Conservation (phyloP, 37 sponge, comb jelly and placozoan species). For the Diacarnus erythraeanus region DNA sequence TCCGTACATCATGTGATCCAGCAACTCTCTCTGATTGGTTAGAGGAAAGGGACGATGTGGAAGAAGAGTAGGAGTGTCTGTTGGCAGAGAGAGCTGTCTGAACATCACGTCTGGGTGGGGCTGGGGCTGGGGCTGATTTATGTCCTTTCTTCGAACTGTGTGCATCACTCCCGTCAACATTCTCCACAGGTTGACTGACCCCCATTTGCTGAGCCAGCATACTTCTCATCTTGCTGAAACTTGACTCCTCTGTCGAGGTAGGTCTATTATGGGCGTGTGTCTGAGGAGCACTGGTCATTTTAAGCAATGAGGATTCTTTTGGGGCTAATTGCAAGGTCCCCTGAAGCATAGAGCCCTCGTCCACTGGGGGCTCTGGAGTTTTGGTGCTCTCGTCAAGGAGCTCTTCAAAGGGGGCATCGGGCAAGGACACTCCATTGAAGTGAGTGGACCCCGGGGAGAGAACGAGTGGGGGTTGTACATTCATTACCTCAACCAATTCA, state of each 20-base stretch:
- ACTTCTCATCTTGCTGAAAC: conserved; percentile 45
- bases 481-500: conserved; percentile 34
- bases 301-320: background rate
- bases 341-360: background rate
- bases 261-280: background rate
- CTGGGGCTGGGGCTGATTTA: background rate
- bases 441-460: background rate
- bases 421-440: background rate
- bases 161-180: background rate
- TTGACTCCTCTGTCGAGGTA: background rate
- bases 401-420: background rate
- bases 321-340: background rate
- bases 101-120: conserved; percentile 40
- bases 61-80: conserved; percentile 21
- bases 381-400: background rate
- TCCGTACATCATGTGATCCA: background rate
- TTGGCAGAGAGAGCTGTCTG: conserved; percentile 17
- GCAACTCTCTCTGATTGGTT: conserved; percentile 5
- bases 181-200: conserved; percentile 30
- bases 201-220: conserved; percentile 45
- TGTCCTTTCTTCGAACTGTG: conserved; percentile 1
- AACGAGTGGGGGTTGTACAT: conserved; percentile 12
- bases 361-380: background rate
- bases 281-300: background rate
- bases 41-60: conserved; percentile 27